Evolutionary conservation across 2,113 vertebrate genomes (phyloP).

Genomic region (Puffinus mauretanicus): DNA sequence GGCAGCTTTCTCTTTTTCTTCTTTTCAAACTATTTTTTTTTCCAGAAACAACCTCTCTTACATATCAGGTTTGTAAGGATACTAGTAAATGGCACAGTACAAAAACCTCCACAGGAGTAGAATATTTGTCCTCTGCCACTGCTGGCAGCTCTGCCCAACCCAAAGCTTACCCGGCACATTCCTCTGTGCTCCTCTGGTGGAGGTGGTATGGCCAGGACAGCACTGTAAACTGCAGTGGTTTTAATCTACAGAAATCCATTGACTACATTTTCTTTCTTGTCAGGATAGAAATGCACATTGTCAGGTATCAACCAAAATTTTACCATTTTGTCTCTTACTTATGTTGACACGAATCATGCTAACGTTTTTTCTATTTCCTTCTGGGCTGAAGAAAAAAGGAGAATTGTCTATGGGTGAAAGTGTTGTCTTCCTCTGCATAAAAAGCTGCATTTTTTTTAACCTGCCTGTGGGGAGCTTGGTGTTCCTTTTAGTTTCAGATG

Average conservation of each 20-base stretch:
- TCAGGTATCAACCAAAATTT: not conserved
- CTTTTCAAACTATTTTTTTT: not conserved
- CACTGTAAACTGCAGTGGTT: not conserved
- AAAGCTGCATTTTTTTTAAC: not conserved
- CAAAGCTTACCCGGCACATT: fast-evolving
- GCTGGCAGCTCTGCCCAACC: not conserved
- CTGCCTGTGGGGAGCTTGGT: not conserved
- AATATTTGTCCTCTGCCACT: not conserved
- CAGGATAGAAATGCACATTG: not conserved
- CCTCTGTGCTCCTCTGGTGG: not conserved
- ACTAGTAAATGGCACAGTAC: not conserved
- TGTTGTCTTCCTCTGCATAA: not conserved
- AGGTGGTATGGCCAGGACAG: not conserved
- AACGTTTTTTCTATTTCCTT: not conserved
- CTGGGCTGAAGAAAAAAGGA: not conserved
- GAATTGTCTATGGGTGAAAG: not conserved
- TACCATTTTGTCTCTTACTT: not conserved
- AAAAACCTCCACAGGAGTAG: not conserved
- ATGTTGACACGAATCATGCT: not conserved
- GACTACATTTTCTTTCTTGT: not conserved
- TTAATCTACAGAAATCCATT: not conserved
- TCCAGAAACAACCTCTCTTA: not conserved
- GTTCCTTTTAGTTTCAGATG: not conserved
- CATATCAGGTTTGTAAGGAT: not conserved
- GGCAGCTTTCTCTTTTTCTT: not conserved